phyloP scores from a whole-genome alignment of 1,140 invertebrate species.

The Microplitis mediator region DNA sequence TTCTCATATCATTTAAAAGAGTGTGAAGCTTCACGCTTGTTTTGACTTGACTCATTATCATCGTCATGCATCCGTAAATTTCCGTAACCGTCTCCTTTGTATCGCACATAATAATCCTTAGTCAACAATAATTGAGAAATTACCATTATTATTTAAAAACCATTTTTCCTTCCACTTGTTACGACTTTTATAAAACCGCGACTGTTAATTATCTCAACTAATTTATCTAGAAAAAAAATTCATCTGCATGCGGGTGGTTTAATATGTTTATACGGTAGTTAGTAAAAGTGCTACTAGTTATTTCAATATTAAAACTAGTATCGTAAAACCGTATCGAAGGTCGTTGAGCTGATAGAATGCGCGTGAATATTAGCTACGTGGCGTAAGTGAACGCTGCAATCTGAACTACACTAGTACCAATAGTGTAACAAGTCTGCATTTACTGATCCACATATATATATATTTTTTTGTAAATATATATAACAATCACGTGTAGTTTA shows the following conservation, averaged over 20 bases:
- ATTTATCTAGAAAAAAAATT: no score
- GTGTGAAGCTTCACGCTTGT: neutral
- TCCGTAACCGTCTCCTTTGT: neutral
- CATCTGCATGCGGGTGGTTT: no score
- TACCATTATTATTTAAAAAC: neutral
- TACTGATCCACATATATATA: no score
- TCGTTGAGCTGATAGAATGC: slow-evolving; percentile 15
- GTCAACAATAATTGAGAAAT: neutral
- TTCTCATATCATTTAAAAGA: neutral
- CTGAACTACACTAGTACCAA: no score
- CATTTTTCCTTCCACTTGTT: neutral
- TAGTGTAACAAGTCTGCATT: no score
- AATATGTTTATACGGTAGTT: no score
- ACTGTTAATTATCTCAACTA: no score
- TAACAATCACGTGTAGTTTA: no score
- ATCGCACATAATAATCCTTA: no score
- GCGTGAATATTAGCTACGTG: neutral
- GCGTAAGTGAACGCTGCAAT: neutral
- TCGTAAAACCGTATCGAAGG: slow-evolving; percentile 20
- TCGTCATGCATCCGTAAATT: neutral
- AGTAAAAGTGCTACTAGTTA: neutral
- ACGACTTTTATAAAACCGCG: no score
- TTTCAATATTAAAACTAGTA: neutral
- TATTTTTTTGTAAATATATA: no score
- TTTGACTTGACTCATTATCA: neutral